Conservation (phyloP, 1,140 invertebrate genomes). For the Melipona quadrifasciata region DNA sequence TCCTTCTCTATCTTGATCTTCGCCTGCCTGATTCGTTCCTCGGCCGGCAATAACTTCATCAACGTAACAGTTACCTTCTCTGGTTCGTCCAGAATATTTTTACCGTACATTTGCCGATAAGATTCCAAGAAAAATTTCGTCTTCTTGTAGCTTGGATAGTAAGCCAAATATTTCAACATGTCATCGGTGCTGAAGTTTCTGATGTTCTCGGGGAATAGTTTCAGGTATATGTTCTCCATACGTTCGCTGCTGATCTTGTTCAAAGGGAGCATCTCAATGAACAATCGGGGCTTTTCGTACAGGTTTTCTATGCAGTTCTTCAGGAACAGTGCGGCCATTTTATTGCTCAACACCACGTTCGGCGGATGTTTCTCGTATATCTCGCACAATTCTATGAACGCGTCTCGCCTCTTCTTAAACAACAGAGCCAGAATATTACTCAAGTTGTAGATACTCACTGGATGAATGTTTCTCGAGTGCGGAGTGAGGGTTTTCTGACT, state of each 20-base stretch:
- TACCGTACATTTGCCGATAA: constrained; percentile 63
- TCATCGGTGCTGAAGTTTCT: constrained; percentile 46
- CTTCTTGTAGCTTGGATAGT: constrained; percentile 64
- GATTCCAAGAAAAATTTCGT: constrained; percentile 49
- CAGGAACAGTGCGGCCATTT: constrained; percentile 60
- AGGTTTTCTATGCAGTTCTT: constrained; percentile 62
- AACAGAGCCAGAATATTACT: constrained; percentile 51
- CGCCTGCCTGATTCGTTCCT: constrained; percentile 68
- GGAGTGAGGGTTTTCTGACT: neutral
- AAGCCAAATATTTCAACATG: constrained; percentile 56
- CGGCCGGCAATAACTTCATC: constrained; percentile 59
- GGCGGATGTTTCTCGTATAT: constrained; percentile 28
- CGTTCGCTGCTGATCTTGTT: constrained; percentile 58
- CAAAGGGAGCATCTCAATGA: constrained; percentile 52
- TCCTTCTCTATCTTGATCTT: constrained; percentile 43
- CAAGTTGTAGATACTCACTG: constrained; percentile 43
- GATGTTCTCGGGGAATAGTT: constrained; percentile 55
- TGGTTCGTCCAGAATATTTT: constrained; percentile 54
- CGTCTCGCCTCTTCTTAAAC: constrained; percentile 53
- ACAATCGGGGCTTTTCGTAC: constrained; percentile 56
- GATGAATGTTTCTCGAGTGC: neutral
- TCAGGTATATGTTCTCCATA: constrained; percentile 64
- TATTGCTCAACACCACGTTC: constrained; percentile 58
- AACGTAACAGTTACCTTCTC: constrained; percentile 50
- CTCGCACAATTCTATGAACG: constrained; percentile 57